Percentiles rank a stretch among this genome's conserved stretches.
These are phyloP conservation scores for Parnassius glacialis DNA, from an alignment of 2,888 invertebrate genomes.

Conservation along the genomic window DNA sequence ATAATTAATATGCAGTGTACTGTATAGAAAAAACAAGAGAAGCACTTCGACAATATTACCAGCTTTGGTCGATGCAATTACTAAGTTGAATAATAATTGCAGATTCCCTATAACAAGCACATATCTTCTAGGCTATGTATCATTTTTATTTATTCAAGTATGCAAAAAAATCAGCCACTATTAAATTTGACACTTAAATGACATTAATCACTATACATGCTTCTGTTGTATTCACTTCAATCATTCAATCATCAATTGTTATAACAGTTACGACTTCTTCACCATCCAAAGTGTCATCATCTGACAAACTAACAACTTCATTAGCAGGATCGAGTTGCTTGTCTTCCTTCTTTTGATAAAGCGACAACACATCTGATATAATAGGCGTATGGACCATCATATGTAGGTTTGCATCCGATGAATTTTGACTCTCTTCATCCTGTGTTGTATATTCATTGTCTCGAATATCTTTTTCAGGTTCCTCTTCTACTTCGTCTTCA, in stretches of 20 bases:
- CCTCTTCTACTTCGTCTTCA: slow-evolving; percentile 56
- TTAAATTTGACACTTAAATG: no score
- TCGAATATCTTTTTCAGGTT: slow-evolving; percentile 32
- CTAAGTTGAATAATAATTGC: not conserved
- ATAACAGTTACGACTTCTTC: slow-evolving; percentile 43
- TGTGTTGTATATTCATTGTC: slow-evolving; percentile 29
- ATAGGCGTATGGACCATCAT: slow-evolving; percentile 62
- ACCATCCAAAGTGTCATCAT: slow-evolving; percentile 53
- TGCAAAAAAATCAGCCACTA: no score
- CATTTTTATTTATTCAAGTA: no score
- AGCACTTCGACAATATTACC: slow-evolving; percentile 8
- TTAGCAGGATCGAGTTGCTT: slow-evolving; percentile 14
- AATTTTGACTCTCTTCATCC: slow-evolving; percentile 44
- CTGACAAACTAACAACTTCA: slow-evolving; percentile 47
- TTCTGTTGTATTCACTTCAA: not conserved
- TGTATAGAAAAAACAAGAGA: not conserved
- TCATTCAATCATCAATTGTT: slow-evolving; percentile 50
- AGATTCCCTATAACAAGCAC: not conserved
- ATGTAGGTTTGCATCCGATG: slow-evolving; percentile 44
- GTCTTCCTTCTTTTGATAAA: slow-evolving; percentile 51
- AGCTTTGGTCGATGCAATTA: slow-evolving; percentile 12
- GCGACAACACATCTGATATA: slow-evolving; percentile 69
- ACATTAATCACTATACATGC: slow-evolving; percentile 10
- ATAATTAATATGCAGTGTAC: not conserved
- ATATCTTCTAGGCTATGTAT: not conserved